Evolutionary conservation across 2,797 vertebrate species (phyloP), one percentile per base, ranked within the genome.

Genomic region (Aeoliscus strigatus): DNA sequence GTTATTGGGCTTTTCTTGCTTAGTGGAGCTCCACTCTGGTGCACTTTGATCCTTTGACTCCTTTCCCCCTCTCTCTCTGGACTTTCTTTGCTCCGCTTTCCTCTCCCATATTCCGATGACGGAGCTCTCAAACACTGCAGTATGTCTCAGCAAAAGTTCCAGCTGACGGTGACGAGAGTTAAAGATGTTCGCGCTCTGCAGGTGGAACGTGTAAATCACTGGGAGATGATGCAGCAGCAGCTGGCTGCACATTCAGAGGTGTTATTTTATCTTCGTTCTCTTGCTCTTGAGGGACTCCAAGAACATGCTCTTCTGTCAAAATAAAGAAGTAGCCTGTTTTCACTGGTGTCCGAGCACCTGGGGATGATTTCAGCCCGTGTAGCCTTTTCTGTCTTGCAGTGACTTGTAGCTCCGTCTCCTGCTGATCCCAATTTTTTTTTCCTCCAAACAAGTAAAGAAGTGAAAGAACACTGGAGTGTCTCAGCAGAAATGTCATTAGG

Each of bases 331-430:
- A 33, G 28, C 30, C 4, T 9, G 11, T 27, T 3, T 32, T 21
- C 9, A 23, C 15, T 39, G 2, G 11, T 17, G 28, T 32, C 38
- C 6, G 38, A 50, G 54, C 60, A 66, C 62, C 66, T 76, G 57
- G 58, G 52, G 53, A 67, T 26, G 53, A 61, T 78, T 68, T 59
- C 68, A 53, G 21, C 14, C 34, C 33, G 53, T 28, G 31, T 6
- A 21, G 42, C 28, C 27, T 66, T 47, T 36, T 41, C 60, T 15
- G 18, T 63, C 49, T 69, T 61, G 37, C 41, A 11, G 18, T n/a
- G 30, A 54, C 51, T 41, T 25, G 23, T 17, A 69, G 44, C 53
- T 44, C 18, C 2, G 29, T 60, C 31, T 54, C 34, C 43, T 24
- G 47, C 50, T 56, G 59, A 51, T 58, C 60, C 31, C 29, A 39